Evolutionary conservation across 1,140 invertebrate species (phyloP).

Genomic region (Chlorops oryzae): DNA sequence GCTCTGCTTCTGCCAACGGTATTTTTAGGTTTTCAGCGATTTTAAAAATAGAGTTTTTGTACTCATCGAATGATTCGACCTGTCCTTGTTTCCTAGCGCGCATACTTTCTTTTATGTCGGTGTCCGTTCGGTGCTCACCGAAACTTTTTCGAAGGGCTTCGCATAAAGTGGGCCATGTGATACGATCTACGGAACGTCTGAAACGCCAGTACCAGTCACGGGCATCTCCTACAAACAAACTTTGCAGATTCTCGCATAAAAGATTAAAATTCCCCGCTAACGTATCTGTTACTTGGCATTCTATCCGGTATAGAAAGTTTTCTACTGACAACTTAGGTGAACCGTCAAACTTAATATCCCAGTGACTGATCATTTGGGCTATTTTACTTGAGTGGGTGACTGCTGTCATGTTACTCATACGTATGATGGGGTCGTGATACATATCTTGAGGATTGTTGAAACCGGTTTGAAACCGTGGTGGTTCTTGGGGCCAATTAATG

Average conservation of each 20-base stretch:
- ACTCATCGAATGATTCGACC: slow-evolving; percentile 1
- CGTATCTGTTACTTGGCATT: neutral
- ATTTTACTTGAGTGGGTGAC: too few relatives aligned
- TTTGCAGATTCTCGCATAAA: neutral
- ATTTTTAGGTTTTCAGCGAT: neutral
- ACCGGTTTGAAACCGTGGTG: too few relatives aligned
- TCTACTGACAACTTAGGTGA: neutral
- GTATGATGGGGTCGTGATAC: too few relatives aligned
- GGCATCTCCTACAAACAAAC: neutral
- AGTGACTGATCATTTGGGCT: neutral
- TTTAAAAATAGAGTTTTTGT: neutral
- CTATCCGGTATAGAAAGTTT: slow-evolving; percentile 2
- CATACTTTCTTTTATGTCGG: neutral
- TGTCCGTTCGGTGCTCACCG: neutral
- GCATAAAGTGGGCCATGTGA: neutral
- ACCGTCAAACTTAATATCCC: slow-evolving; percentile 2
- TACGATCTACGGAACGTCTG: neutral
- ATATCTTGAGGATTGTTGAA: too few relatives aligned
- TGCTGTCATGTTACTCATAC: too few relatives aligned
- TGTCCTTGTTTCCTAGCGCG: neutral
- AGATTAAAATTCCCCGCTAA: neutral
- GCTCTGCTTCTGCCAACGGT: neutral
- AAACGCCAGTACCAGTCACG: slow-evolving; percentile 4
- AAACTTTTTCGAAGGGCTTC: neutral
- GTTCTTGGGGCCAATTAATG: too few relatives aligned